These are phyloP conservation scores for Orius insidiosus DNA, from an alignment of 1,140 invertebrate species.

Conservation along the genomic window DNA sequence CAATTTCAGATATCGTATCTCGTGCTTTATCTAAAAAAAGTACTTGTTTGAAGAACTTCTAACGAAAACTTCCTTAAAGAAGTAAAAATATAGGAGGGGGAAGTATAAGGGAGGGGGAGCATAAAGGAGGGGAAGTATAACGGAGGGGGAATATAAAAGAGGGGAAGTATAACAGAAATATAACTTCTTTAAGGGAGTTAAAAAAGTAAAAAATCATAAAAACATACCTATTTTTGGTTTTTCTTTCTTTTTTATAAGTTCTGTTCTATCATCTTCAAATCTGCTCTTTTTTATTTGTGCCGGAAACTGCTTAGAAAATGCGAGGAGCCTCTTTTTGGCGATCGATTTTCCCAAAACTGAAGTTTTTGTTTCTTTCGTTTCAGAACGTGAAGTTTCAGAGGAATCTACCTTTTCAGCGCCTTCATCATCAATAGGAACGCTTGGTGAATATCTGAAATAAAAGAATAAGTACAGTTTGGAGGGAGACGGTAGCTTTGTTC, in stretches of 20 bases:
- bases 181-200: too few species aligned
- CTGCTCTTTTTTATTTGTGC: not conserved
- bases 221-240: not conserved
- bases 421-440: slow-evolving; percentile 9
- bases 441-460: slow-evolving; percentile 5
- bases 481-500: too few species aligned
- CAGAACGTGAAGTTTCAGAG: not conserved
- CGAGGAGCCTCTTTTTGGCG: slow-evolving; percentile 13
- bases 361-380: not conserved
- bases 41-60: too few species aligned
- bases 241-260: slow-evolving; percentile 4
- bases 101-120: too few species aligned
- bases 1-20: slow-evolving; percentile 21
- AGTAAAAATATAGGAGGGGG: too few species aligned
- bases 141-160: too few species aligned
- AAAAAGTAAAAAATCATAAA: not conserved
- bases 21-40: slow-evolving; percentile 18
- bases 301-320: slow-evolving; percentile 7
- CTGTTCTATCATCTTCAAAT: not conserved
- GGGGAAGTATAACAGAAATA: too few species aligned
- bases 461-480: not conserved
- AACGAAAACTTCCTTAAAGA: too few species aligned
- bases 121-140: too few species aligned
- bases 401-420: not conserved
- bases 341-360: slow-evolving; percentile 9